phyloP scores from a whole-genome alignment of 2,888 invertebrate genomes.

The Mesochorus sp. region DNA sequence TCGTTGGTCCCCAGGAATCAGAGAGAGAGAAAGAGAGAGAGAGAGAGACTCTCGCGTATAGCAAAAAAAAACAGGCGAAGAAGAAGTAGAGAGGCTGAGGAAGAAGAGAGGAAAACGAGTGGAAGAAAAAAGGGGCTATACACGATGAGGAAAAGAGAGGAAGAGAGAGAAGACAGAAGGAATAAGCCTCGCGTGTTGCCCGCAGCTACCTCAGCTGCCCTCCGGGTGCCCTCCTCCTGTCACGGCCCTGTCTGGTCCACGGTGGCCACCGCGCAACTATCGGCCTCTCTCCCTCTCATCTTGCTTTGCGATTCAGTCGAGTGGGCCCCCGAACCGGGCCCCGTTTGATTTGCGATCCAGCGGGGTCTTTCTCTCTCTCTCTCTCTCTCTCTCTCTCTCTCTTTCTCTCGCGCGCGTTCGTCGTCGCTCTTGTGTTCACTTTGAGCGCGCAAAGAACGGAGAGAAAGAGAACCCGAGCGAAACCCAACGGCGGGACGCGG shows the following conservation, averaged over 20 bases:
- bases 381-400: constrained; percentile 16
- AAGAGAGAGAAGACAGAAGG: constrained; percentile 53
- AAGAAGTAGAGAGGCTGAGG: constrained; percentile 42
- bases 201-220: constrained; percentile 73
- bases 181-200: constrained; percentile 74
- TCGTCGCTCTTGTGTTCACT: constrained; percentile 6
- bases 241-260: constrained; percentile 69
- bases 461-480: constrained; percentile 26
- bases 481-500: constrained; percentile 45
- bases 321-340: constrained; percentile 44
- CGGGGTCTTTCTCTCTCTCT: constrained; percentile 22
- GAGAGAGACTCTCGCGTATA: too few relatives aligned
- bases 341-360: constrained; percentile 71
- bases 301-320: constrained; percentile 51
- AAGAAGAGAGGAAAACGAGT: constrained; percentile 46
- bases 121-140: constrained; percentile 49
- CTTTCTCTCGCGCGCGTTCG: too few relatives aligned
- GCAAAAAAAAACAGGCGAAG: constrained; percentile 40
- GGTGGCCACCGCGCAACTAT: constrained; percentile 65
- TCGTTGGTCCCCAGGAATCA: constrained; percentile 25
- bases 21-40: constrained; percentile 17
- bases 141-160: constrained; percentile 27
- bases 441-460: neutral
- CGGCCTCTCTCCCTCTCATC: constrained; percentile 56
- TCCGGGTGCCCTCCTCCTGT: constrained; percentile 72